Percentiles rank a stretch among this genome's conserved stretches.
These are phyloP conservation scores for Phrynocephalus forsythii DNA, from an alignment of 2,797 vertebrate species.

Conservation along the genomic window DNA sequence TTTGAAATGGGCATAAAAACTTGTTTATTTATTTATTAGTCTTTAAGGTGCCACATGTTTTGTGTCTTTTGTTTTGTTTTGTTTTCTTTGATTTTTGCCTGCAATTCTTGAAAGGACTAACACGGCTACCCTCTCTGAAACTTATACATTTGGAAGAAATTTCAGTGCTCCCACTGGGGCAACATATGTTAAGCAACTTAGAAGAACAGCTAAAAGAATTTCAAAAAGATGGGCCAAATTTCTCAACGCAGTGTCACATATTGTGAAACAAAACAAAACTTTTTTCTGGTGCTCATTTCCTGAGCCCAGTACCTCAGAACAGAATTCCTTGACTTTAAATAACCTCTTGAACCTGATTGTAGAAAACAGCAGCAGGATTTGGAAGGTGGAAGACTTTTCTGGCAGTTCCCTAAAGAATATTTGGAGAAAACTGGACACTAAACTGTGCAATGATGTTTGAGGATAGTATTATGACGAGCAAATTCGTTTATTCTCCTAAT, in stretches of 20 bases:
- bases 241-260: not conserved
- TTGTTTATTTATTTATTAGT: too few relatives aligned
- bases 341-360: too few relatives aligned
- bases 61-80: too few relatives aligned
- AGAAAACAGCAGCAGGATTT: not conserved
- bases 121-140: too few relatives aligned
- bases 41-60: too few relatives aligned
- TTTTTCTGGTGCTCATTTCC: not conserved
- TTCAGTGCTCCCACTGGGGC: not conserved
- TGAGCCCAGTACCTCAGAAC: not conserved
- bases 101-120: too few relatives aligned
- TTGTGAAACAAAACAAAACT: not conserved
- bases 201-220: not conserved
- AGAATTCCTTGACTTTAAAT: not conserved
- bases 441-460: not conserved
- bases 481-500: not conserved
- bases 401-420: not conserved
- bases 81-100: too few relatives aligned
- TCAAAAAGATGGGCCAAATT: not conserved
- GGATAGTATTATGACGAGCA: not conserved
- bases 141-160: not conserved
- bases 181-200: not conserved
- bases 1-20: not conserved
- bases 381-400: not conserved
- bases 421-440: not conserved